Conservation (phyloP, 2,888 invertebrate species). For the Luperina testacea region DNA sequence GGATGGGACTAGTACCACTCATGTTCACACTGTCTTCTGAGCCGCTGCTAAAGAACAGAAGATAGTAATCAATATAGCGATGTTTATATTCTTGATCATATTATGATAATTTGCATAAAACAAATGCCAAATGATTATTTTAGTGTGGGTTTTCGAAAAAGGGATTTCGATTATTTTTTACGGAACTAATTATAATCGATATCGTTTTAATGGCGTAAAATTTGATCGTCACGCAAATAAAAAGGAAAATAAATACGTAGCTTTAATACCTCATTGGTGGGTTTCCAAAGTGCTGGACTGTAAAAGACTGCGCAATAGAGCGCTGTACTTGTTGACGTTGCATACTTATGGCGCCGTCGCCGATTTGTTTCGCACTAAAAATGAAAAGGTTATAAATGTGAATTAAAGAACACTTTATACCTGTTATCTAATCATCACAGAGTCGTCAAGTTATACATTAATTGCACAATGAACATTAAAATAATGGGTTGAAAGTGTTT, state of each 20-base stretch:
- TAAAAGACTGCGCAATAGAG: conserved; percentile 86
- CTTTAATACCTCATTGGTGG: conserved; percentile 81
- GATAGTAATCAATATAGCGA: conserved; percentile 3
- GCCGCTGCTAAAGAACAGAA: conserved; percentile 75
- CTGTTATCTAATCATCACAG: conserved; percentile 2
- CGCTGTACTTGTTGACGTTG: conserved; percentile 85
- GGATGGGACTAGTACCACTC: conserved; percentile 87
- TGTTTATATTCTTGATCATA: not conserved
- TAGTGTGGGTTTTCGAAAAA: not conserved
- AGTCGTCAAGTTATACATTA: conserved; percentile 18
- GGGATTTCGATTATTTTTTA: not conserved
- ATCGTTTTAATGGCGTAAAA: conserved; percentile 4
- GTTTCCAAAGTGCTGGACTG: conserved; percentile 86
- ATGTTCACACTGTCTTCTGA: conserved; percentile 87
- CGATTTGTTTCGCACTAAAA: conserved; percentile 82
- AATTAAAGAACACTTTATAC: conserved; percentile 17
- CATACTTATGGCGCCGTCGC: conserved; percentile 78
- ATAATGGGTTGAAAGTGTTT: conserved; percentile 33
- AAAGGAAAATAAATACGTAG: not conserved
- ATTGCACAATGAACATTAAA: conserved; percentile 31
- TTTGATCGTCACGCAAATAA: not conserved
- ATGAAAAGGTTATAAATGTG: conserved; percentile 37
- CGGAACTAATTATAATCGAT: not conserved
- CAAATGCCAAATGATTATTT: not conserved
- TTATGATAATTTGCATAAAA: not conserved